Base-by-base conservation (phyloP, 1,140 invertebrate genomes). In the Lanistes nyassanus region DNA sequence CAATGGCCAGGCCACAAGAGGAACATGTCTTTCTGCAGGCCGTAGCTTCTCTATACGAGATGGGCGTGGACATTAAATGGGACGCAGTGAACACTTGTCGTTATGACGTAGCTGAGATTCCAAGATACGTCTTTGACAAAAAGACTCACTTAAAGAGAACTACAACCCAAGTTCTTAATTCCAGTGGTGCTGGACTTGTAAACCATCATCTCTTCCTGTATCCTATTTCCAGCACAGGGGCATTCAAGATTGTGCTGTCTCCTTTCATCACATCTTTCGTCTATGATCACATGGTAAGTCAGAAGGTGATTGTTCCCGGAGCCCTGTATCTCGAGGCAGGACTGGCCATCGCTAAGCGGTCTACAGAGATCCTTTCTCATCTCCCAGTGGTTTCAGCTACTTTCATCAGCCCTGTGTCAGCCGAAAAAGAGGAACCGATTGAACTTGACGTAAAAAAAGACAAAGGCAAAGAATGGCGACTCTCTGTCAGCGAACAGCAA, bases 1-100 rank as follows among this genome's bases (percentile, higher is more conserved):
- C 84, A 19, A 81, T 84, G 80, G 76, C 74, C 39, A 68, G 68
- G 31, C 74, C 78, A 6, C 65, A 70, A 0, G 81, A 81, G 60
- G 53, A 53, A 7, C 73, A 72, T 13, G 65, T 65, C 21, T 66
- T 82, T 7, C 23, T 75, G 36, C 53, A 77, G 29, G 60, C 65
- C 21, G 4, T 77, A 7, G 34, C 34, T 3, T 51, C 53, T 19
- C 34, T 79, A 4, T 81, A 82, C 31, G 66, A 64, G 29, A 36
- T 60, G 19, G 79, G 73, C 34, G n/a, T 75, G 0, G 70, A 79
- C n/a, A 47, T 76, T 37, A 66, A 74, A 2, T 84, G 81, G 79
- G 62, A 75, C 11, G 53, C 47, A n/a, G 37, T 83, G 7, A 55
- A 42, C 16, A 42, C n/a, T 7, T 13, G 68, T 47, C 34, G 67